Conservation (phyloP, 2,113 vertebrate genomes). For the Mesitornis unicolor region DNA sequence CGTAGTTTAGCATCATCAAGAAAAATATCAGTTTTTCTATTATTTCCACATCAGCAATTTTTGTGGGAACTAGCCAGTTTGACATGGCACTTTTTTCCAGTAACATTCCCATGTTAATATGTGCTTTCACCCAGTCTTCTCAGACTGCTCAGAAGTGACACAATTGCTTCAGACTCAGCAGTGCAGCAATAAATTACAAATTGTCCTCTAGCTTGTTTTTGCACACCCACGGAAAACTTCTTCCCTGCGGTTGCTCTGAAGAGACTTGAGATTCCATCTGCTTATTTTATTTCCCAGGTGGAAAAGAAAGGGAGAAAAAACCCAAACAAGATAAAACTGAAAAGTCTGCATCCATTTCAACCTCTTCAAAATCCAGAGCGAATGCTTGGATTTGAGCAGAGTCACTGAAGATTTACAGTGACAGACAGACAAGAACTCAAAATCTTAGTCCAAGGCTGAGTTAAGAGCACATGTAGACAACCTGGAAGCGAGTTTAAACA, state of each 20-base stretch:
- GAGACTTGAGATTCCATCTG: slow-evolving; percentile 34
- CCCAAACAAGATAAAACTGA: neutral
- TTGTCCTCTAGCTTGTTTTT: slow-evolving; percentile 39
- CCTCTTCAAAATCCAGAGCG: neutral
- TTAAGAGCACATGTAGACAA: neutral
- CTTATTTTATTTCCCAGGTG: slow-evolving; percentile 25
- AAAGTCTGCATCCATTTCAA: neutral
- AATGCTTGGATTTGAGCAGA: neutral
- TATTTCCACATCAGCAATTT: slow-evolving; percentile 2
- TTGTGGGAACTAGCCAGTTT: neutral
- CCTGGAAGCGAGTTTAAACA: neutral
- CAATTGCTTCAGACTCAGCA: slow-evolving; percentile 33
- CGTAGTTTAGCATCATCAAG: neutral
- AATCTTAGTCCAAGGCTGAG: neutral
- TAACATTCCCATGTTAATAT: neutral
- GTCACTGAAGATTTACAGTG: neutral
- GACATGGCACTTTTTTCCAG: neutral
- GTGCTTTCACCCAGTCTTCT: neutral
- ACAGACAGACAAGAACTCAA: neutral
- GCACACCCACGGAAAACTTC: neutral
- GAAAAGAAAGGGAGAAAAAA: neutral
- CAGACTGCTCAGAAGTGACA: neutral
- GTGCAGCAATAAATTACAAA: slow-evolving; percentile 25
- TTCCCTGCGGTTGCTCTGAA: neutral
- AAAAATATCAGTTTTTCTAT: neutral